These are phyloP conservation scores for Hecatera dysodea DNA, from an alignment of 2,888 invertebrate species.

Conservation along the genomic window DNA sequence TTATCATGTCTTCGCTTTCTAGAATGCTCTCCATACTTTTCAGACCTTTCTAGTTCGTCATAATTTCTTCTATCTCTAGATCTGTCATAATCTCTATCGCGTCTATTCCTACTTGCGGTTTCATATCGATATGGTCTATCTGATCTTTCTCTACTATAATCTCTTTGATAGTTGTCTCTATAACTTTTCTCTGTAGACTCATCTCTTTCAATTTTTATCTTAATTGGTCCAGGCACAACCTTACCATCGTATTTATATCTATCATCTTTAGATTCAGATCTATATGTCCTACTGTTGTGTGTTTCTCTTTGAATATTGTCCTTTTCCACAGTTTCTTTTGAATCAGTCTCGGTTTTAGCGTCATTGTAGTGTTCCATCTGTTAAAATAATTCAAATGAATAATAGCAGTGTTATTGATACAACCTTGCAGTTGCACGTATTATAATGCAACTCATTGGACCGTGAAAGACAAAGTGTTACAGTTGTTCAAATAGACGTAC, in stretches of 20 bases:
- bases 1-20: constrained; percentile 35
- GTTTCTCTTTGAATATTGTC: constrained; percentile 11
- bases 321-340: constrained; percentile 10
- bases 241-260: constrained; percentile 35
- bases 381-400: constrained; percentile 30
- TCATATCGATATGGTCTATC: constrained; percentile 21
- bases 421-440: constrained; percentile 13
- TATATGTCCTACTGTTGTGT: constrained; percentile 2
- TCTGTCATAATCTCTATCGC: constrained; percentile 26
- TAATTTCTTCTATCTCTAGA: constrained; percentile 29
- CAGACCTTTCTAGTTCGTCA: constrained; percentile 3
- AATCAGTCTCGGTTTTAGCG: constrained; percentile 27
- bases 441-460: not conserved
- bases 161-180: constrained; percentile 10
- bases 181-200: constrained; percentile 20
- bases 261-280: constrained; percentile 4
- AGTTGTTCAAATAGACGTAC: constrained; percentile 36
- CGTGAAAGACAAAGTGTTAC: constrained; percentile 13
- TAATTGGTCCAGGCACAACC: constrained; percentile 33
- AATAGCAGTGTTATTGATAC: not conserved
- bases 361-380: constrained; percentile 71
- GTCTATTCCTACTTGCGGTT: constrained; percentile 18
- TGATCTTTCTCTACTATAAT: constrained; percentile 25
- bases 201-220: constrained; percentile 34
- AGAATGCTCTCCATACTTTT: constrained; percentile 17